Percentiles rank a stretch among this genome's conserved stretches.
phyloP scores from a whole-genome alignment of 2,888 invertebrate genomes.

The Xestobium rufovillosum region DNA sequence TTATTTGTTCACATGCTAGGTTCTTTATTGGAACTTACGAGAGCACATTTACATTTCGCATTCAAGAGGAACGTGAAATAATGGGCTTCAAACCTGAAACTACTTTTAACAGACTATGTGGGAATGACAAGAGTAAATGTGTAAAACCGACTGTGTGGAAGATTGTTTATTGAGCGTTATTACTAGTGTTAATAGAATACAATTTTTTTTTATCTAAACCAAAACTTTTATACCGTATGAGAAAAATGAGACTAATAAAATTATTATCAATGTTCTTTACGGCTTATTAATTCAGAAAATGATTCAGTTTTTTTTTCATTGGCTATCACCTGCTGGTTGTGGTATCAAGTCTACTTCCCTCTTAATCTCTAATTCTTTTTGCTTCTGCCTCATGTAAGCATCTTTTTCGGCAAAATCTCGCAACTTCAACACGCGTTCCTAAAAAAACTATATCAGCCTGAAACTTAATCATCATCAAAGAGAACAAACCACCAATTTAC shows the following conservation, averaged over 20 bases:
- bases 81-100: slow-evolving; percentile 71
- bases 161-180: slow-evolving; percentile 49
- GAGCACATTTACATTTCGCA: slow-evolving; percentile 93
- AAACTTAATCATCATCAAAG: not conserved
- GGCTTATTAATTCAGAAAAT: too few species aligned
- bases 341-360: slow-evolving; percentile 7
- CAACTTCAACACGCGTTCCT: slow-evolving; percentile 42
- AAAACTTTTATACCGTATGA: too few species aligned
- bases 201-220: too few species aligned
- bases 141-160: slow-evolving; percentile 72
- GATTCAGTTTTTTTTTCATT: too few species aligned
- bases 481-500: slow-evolving; percentile 40
- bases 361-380: slow-evolving; percentile 20
- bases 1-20: slow-evolving; percentile 82
- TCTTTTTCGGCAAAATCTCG: slow-evolving; percentile 43
- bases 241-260: too few species aligned
- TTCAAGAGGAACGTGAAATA: slow-evolving; percentile 96
- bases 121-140: slow-evolving; percentile 53
- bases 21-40: slow-evolving; percentile 88
- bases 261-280: too few species aligned
- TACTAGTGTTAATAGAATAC: too few species aligned
- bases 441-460: slow-evolving; percentile 11
- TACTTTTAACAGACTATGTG: slow-evolving; percentile 86
- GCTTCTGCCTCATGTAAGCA: slow-evolving; percentile 35
- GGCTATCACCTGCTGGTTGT: slow-evolving; percentile 1